phyloP scores from a whole-genome alignment of 2,888 invertebrate species.

The Bibio marci region DNA sequence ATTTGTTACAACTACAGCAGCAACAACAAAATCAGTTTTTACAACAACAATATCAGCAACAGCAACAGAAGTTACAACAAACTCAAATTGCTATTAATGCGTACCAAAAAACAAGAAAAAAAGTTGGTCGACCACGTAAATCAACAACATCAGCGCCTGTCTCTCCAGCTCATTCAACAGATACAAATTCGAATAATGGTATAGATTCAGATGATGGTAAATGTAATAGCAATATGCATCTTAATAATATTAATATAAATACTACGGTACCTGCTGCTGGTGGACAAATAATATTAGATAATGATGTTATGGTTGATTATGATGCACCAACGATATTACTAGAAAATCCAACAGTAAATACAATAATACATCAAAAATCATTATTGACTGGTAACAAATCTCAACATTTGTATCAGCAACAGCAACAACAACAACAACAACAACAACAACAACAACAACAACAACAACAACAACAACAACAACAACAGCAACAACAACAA shows the following conservation, averaged over 20 bases:
- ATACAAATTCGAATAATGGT: neutral
- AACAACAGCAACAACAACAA: conserved; percentile 1
- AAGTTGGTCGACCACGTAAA: conserved; percentile 17
- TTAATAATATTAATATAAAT: no score
- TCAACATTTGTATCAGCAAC: conserved; percentile 1
- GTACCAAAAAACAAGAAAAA: no score
- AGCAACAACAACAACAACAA: conserved; percentile 1
- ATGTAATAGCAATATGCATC: neutral
- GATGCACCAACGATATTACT: conserved; percentile 18
- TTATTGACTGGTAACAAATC: conserved; percentile 6
- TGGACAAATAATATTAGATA: conserved; percentile 17
- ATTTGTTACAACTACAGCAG: conserved; percentile 25
- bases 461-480: conserved; percentile 14
- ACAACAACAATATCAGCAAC: conserved; percentile 27
- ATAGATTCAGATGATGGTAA: neutral
- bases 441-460: conserved; percentile 8
- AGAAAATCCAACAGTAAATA: conserved; percentile 4
- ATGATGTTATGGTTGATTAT: conserved; percentile 22
- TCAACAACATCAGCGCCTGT: conserved; percentile 14
- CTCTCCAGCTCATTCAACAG: conserved; percentile 10
- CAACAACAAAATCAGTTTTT: conserved; percentile 29
- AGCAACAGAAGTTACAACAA: conserved; percentile 27
- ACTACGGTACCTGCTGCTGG: conserved; percentile 2
- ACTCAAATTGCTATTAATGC: conserved; percentile 5
- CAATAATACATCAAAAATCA: conserved; percentile 2